Evolutionary conservation across 1,140 invertebrate genomes (phyloP).

Genomic region (Brachionus angularis): DNA sequence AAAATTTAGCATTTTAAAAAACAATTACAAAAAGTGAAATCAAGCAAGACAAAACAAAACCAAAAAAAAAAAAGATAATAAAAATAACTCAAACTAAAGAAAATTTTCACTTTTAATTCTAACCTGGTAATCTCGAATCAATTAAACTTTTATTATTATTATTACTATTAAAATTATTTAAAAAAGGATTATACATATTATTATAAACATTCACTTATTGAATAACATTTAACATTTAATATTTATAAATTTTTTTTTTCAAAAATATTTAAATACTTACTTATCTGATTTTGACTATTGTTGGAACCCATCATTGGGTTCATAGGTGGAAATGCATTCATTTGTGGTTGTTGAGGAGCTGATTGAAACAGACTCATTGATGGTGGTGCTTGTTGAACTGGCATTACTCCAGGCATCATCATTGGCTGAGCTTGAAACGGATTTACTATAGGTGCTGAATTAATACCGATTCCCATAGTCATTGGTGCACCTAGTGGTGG

Average conservation of each 20-base stretch:
- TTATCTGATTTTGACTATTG: too few relatives aligned
- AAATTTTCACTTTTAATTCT: not conserved
- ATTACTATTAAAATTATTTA: not conserved
- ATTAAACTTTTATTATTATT: slow-evolving; percentile 24
- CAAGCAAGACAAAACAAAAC: not conserved
- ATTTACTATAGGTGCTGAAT: slow-evolving; percentile 2
- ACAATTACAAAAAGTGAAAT: not conserved
- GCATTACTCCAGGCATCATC: slow-evolving; percentile 15
- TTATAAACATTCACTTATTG: not conserved
- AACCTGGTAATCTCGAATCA: slow-evolving; percentile 31
- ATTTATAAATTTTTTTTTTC: not conserved
- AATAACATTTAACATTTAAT: not conserved
- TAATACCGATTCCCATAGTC: not conserved
- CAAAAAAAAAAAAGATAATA: not conserved
- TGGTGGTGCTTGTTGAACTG: too few relatives aligned
- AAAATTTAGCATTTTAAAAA: not conserved
- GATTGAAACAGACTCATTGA: too few relatives aligned
- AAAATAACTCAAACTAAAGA: not conserved
- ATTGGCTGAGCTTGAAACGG: not conserved
- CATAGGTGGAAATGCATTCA: slow-evolving; percentile 8
- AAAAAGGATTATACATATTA: slow-evolving; percentile 23
- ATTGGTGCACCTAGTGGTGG: not conserved
- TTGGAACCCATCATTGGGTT: slow-evolving; percentile 13
- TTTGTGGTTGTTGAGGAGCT: not conserved
- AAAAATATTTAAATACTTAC: slow-evolving; percentile 2